Evolutionary conservation across 2,797 vertebrate genomes (phyloP).

Genomic region (Liparis tanakae): DNA sequence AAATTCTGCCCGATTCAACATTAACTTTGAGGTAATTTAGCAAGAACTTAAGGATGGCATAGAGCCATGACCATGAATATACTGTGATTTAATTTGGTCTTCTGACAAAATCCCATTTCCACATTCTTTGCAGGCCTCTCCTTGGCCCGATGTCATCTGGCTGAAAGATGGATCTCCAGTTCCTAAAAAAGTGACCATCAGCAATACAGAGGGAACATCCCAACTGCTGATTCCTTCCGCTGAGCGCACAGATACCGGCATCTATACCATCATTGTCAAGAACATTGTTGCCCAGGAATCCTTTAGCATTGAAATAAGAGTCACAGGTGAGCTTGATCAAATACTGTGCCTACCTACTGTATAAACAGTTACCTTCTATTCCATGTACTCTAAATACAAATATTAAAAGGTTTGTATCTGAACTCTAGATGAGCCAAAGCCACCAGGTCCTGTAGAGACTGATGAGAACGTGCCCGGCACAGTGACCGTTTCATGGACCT

Average conservation of each 20-base stretch:
- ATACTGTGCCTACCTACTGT: background rate
- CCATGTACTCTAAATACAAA: background rate
- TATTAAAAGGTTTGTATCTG: constrained; percentile 24
- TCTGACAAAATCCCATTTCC: background rate
- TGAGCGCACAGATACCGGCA: constrained; percentile 84
- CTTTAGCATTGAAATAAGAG: constrained; percentile 86
- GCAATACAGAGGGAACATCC: constrained; percentile 80
- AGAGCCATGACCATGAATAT: background rate
- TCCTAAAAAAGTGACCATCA: constrained; percentile 80
- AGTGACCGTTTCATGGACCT: constrained; percentile 89
- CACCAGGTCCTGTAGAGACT: constrained; percentile 86
- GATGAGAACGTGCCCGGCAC: constrained; percentile 89
- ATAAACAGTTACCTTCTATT: background rate
- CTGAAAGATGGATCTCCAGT: constrained; percentile 88
- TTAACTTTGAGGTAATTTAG: constrained; percentile 88
- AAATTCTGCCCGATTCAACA: constrained; percentile 83
- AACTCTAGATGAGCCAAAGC: constrained; percentile 86
- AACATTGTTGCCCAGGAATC: constrained; percentile 83
- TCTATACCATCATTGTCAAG: constrained; percentile 86
- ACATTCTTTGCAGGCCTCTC: constrained; percentile 83
- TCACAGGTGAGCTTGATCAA: constrained; percentile 84
- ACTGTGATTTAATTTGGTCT: background rate
- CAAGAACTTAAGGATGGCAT: background rate
- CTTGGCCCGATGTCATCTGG: constrained; percentile 88
- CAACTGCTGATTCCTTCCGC: constrained; percentile 88